Percentiles rank a stretch among this genome's conserved stretches.
Conservation (phyloP, 2,888 invertebrate genomes). For the Agriopis leucophaearia region DNA sequence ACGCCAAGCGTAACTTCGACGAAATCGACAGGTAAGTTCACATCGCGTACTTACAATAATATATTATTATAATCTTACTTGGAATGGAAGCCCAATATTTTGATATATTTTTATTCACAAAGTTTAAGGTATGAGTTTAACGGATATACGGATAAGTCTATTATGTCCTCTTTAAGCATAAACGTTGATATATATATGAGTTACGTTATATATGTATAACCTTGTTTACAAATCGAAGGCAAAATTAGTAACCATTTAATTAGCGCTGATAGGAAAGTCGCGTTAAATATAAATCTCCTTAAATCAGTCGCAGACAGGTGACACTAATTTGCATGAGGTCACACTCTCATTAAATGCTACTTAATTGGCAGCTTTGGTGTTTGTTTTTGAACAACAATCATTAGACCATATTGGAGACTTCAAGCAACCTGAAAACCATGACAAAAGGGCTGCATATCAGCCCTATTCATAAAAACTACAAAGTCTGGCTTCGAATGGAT, state of each 20-base stretch:
- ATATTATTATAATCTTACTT: no score
- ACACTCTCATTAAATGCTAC: conserved; percentile 39
- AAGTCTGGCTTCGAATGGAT: conserved; percentile 4
- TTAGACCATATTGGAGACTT: neutral
- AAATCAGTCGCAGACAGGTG: conserved; percentile 35
- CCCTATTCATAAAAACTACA: no score
- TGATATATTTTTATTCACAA: no score
- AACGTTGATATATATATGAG: neutral
- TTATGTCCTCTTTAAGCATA: neutral
- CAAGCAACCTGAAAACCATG: neutral
- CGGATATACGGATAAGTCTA: no score
- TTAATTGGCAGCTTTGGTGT: neutral
- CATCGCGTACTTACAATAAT: neutral
- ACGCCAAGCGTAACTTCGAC: conserved; percentile 84
- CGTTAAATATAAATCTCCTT: conserved; percentile 33
- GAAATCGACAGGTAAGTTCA: conserved; percentile 85
- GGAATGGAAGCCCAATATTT: no score
- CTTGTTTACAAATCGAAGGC: conserved; percentile 26
- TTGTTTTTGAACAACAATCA: neutral
- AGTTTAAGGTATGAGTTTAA: no score
- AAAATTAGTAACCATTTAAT: conserved; percentile 35
- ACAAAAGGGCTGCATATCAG: neutral
- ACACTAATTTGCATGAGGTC: conserved; percentile 27
- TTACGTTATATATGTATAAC: conserved; percentile 2
- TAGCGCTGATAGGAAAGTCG: conserved; percentile 38